These are phyloP conservation scores for Thaleichthys pacificus DNA, from an alignment of 2,797 vertebrate species.

Conservation along the genomic window DNA sequence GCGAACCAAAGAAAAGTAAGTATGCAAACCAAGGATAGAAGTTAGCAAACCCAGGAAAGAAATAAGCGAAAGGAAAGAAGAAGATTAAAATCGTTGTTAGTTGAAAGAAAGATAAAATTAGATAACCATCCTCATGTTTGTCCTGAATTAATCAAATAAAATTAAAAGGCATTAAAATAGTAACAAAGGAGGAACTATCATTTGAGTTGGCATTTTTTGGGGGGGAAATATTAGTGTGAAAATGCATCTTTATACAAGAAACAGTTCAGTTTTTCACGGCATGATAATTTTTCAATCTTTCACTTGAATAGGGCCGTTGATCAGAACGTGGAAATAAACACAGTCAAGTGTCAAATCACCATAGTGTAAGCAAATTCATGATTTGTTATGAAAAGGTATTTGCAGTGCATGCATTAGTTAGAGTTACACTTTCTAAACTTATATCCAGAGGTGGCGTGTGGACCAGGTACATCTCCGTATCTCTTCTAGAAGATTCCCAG, in stretches of 20 bases:
- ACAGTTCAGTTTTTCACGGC: constrained; percentile 34
- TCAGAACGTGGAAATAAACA: not conserved
- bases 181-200: constrained; percentile 26
- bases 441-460: not conserved
- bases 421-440: not conserved
- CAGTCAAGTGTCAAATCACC: not conserved
- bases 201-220: constrained; percentile 14
- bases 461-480: not conserved
- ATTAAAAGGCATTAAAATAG: constrained; percentile 42
- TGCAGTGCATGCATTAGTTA: not conserved
- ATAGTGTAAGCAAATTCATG: not conserved
- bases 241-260: constrained; percentile 52
- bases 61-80: constrained; percentile 46
- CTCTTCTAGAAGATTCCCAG: constrained; percentile 18
- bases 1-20: constrained; percentile 40
- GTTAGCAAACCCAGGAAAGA: constrained; percentile 56
- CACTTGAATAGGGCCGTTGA: not conserved
- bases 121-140: constrained; percentile 33
- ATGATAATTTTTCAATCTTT: not conserved
- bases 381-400: not conserved
- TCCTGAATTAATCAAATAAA: constrained; percentile 23
- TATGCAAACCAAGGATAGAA: constrained; percentile 42
- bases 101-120: constrained; percentile 42
- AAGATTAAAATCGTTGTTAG: constrained; percentile 36
- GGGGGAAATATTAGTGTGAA: constrained; percentile 46